These are phyloP conservation scores for Philopedon plagiatum DNA, from an alignment of 2,888 invertebrate genomes.

Conservation along the genomic window DNA sequence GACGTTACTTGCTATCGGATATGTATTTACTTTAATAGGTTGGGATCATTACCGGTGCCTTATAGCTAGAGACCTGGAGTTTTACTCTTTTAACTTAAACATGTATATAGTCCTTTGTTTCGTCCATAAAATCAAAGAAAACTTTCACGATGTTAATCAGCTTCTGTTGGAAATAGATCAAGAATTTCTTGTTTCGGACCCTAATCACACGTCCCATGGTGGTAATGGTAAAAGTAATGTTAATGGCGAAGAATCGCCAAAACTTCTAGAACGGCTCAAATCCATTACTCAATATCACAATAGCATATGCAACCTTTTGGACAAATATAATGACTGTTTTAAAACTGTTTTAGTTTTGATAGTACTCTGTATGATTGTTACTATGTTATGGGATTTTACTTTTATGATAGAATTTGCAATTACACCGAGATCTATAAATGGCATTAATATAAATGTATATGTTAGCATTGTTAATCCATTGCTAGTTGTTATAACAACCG, in stretches of 20 bases:
- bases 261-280: slow-evolving; percentile 12
- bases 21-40: neutral
- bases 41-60: neutral
- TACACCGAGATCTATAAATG: neutral
- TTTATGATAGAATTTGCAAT: slow-evolving; percentile 13
- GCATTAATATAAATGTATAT: neutral
- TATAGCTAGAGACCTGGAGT: neutral
- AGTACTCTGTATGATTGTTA: slow-evolving; percentile 18
- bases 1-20: neutral
- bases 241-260: neutral
- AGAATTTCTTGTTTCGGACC: neutral
- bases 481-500: slow-evolving; percentile 13
- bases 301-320: slow-evolving; percentile 31
- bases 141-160: slow-evolving; percentile 2
- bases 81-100: neutral
- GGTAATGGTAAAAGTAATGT: neutral
- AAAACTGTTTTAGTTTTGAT: slow-evolving; percentile 21
- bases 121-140: slow-evolving; percentile 6
- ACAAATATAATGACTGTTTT: slow-evolving; percentile 26
- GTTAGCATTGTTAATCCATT: neutral
- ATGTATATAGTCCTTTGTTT: neutral
- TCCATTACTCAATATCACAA: slow-evolving; percentile 15
- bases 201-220: neutral
- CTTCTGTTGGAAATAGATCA: neutral
- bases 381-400: slow-evolving; percentile 22